Conservation (phyloP, 1,140 invertebrate genomes). For the Drosophila kohkoa region DNA sequence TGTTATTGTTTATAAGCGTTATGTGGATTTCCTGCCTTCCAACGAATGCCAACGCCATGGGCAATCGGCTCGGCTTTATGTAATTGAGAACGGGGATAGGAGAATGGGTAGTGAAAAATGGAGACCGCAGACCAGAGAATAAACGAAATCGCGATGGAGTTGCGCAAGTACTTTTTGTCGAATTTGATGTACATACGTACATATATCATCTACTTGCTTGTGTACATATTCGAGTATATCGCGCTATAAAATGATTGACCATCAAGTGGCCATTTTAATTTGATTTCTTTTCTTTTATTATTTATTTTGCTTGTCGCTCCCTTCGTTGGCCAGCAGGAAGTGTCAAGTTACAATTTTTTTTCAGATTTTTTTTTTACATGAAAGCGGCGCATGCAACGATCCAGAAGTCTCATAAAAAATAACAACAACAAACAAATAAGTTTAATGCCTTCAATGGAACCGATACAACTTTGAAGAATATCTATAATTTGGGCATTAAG, state of each 20-base stretch:
- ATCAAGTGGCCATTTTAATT: constrained; percentile 71
- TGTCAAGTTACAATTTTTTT: constrained; percentile 60
- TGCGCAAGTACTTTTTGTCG: constrained; percentile 64
- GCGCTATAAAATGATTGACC: constrained; percentile 29
- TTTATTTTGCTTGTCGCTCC: constrained; percentile 40
- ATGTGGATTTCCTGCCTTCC: constrained; percentile 69
- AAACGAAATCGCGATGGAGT: constrained; percentile 28
- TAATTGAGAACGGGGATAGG: constrained; percentile 47
- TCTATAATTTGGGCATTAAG: neutral
- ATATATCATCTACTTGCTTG: neutral
- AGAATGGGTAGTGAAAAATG: constrained; percentile 29
- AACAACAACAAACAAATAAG: constrained; percentile 28
- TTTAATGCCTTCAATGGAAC: constrained; percentile 6
- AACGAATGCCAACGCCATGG: constrained; percentile 35
- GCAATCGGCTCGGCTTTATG: constrained; percentile 52
- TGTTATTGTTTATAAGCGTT: constrained; percentile 18
- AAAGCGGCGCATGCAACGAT: constrained; percentile 55
- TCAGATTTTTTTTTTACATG: constrained; percentile 29
- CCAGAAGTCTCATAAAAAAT: constrained; percentile 6
- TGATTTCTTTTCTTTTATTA: constrained; percentile 52
- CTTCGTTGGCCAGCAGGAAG: constrained; percentile 62
- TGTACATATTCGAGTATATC: constrained; percentile 16
- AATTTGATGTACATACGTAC: constrained; percentile 40
- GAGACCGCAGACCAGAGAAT: constrained; percentile 23
- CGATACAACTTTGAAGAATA: constrained; percentile 6